Percentiles rank a stretch among this genome's conserved stretches.
These are phyloP conservation scores for Strongylocentrotus purpuratus DNA, from an alignment of 35 echinoderm and acorn worm species.

Conservation along the genomic window DNA sequence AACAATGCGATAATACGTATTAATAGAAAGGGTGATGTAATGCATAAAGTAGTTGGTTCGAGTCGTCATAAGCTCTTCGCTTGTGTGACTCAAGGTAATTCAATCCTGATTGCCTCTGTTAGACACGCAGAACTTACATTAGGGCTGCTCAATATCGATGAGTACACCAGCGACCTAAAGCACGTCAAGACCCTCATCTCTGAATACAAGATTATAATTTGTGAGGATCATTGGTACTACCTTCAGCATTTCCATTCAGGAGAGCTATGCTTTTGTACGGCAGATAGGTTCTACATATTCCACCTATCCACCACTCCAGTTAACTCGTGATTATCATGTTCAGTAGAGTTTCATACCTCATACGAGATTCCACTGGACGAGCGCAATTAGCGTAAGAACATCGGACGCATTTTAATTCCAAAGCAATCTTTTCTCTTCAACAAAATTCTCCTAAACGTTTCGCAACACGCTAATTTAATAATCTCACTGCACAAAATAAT, in stretches of 20 bases:
- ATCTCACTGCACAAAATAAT: no score
- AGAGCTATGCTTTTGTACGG: neutral
- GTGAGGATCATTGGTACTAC: neutral
- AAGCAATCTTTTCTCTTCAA: no score
- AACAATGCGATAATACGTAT: neutral
- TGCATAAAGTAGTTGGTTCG: neutral
- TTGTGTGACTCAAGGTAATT: neutral
- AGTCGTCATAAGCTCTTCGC: neutral
- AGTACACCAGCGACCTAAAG: neutral
- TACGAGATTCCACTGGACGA: no score
- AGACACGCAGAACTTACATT: neutral
- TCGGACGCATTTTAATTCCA: no score
- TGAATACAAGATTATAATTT: neutral
- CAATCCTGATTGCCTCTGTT: neutral
- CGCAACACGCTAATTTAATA: no score
- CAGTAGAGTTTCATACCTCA: no score
- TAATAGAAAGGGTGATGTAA: neutral
- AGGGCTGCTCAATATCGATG: neutral
- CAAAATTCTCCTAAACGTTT: no score
- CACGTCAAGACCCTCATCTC: neutral
- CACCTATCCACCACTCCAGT: no score
- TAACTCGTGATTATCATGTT: no score
- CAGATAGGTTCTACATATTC: neutral
- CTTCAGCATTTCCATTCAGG: constrained; percentile 14
- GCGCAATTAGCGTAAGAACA: no score